These are phyloP conservation scores for Okamejei kenojei DNA, from an alignment of 2,797 vertebrate genomes.

Conservation along the genomic window DNA sequence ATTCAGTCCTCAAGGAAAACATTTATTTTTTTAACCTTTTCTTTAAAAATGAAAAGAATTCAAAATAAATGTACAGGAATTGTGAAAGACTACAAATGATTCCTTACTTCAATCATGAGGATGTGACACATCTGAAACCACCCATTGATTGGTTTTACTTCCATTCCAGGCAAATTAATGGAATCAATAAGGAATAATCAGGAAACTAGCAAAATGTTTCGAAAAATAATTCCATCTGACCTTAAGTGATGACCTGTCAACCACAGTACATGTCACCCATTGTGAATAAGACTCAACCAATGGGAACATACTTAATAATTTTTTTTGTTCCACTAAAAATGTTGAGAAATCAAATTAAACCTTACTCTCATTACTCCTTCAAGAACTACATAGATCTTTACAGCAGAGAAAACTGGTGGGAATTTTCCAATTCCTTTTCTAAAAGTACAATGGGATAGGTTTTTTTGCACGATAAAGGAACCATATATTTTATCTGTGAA, in stretches of 20 bases:
- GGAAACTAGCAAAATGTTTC: background rate
- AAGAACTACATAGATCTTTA: too few species aligned
- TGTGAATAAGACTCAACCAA: background rate
- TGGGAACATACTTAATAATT: background rate
- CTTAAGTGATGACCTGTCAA: background rate
- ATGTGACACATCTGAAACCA: background rate
- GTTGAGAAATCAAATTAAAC: background rate
- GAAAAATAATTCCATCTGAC: background rate
- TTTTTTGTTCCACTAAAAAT: background rate
- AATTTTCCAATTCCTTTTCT: too few species aligned
- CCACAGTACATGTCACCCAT: background rate
- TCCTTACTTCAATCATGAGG: background rate
- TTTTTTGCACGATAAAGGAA: too few species aligned
- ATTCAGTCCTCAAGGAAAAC: background rate
- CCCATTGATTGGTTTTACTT: background rate
- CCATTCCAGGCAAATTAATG: background rate
- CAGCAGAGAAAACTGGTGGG: too few species aligned
- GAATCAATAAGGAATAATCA: background rate
- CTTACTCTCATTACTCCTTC: too few species aligned
- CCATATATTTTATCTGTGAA: too few species aligned
- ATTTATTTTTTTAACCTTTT: too few species aligned
- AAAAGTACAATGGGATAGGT: too few species aligned
- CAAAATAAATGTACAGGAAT: background rate
- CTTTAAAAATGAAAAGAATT: too few species aligned
- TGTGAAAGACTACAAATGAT: background rate